phyloP scores from a whole-genome alignment of 2,888 invertebrate species.

The Heteromyza rotundicornis region DNA sequence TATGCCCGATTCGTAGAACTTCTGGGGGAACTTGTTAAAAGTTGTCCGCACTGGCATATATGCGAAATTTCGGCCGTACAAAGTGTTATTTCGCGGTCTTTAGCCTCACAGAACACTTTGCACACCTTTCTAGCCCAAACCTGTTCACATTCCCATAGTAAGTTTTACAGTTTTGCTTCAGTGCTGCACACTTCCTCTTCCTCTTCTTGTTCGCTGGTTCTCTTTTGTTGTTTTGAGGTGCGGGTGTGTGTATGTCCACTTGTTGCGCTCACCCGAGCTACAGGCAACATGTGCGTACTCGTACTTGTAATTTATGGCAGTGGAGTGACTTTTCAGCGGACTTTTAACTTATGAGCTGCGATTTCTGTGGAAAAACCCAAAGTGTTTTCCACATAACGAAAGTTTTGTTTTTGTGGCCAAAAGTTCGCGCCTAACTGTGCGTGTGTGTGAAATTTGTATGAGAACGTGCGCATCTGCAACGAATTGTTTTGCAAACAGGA shows the following conservation, averaged over 20 bases:
- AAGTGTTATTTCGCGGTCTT: background rate
- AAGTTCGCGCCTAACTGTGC: background rate
- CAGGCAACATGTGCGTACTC: background rate
- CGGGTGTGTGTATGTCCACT: background rate
- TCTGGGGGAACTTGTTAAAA: background rate
- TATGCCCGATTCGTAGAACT: background rate
- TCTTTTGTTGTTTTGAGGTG: background rate
- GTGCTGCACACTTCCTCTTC: background rate
- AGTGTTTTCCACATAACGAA: background rate
- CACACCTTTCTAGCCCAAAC: constrained; percentile 1
- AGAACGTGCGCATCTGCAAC: constrained; percentile 1
- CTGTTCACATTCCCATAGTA: constrained; percentile 5
- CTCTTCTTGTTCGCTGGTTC: background rate
- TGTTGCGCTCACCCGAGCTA: background rate
- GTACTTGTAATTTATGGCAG: background rate
- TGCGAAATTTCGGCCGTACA: background rate
- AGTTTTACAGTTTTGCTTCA: constrained; percentile 3
- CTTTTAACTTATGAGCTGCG: constrained; percentile 6
- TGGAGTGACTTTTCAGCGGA: constrained; percentile 2
- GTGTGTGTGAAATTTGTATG: background rate
- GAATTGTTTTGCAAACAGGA: background rate
- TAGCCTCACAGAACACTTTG: constrained; percentile 1
- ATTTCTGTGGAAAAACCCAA: background rate
- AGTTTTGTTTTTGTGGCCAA: background rate
- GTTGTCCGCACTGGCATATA: background rate